A percentile compares a stretch with the other conserved stretches of the same genome.
Evolutionary conservation across 2,113 vertebrate species (phyloP).

Genomic region (Melanerpes formicivorus): DNA sequence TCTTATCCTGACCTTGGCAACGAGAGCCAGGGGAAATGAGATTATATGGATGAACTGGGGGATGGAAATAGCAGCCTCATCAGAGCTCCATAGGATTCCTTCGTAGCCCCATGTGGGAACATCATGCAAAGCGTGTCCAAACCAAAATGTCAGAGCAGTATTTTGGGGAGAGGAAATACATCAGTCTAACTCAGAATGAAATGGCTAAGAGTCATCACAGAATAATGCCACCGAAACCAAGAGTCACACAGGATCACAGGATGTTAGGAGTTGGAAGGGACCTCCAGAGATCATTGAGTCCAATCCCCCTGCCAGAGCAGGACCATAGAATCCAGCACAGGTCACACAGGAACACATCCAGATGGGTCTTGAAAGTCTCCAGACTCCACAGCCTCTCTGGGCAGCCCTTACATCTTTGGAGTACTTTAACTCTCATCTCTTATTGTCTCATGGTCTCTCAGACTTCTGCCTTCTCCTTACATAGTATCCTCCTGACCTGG

Average conservation of each 20-base stretch:
- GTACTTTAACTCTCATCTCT: background rate
- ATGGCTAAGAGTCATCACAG: background rate
- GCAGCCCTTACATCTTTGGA: background rate
- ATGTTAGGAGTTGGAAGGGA: no score
- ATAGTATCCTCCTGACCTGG: background rate
- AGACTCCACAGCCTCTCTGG: no score
- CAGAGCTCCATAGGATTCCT: background rate
- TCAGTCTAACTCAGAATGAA: background rate
- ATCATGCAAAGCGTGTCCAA: background rate
- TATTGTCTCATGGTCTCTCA: fast-evolving
- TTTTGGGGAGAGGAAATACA: background rate
- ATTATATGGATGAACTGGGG: background rate
- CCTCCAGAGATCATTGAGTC: no score
- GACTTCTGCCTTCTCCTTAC: background rate
- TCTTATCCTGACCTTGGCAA: background rate
- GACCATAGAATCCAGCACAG: no score
- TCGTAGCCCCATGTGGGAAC: fast-evolving
- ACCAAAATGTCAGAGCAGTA: background rate
- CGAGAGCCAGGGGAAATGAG: background rate
- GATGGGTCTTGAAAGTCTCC: no score
- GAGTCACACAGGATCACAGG: no score
- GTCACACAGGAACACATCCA: no score
- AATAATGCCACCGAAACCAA: background rate
- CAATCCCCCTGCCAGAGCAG: no score
- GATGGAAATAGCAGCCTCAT: background rate